phyloP scores from a whole-genome alignment of 2,797 vertebrate genomes.

The Harpagifer antarcticus region DNA sequence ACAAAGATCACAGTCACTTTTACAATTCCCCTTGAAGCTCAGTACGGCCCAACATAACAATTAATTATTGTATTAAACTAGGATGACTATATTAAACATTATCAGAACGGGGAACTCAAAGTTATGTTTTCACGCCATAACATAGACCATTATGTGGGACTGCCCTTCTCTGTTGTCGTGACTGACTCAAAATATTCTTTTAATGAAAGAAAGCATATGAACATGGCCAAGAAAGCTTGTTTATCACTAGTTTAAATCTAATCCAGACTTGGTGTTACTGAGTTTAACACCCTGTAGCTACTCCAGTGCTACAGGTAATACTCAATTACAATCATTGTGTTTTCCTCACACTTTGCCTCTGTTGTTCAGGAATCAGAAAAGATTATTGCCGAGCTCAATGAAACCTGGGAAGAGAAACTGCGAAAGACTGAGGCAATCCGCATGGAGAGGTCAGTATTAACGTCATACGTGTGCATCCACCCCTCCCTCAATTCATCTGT shows the following conservation, averaged over 20 bases:
- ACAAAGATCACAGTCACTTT: constrained; percentile 2
- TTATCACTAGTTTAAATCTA: background rate
- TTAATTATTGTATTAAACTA: background rate
- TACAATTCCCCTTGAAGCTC: background rate
- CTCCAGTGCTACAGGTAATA: background rate
- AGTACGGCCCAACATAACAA: background rate
- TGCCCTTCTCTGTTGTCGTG: background rate
- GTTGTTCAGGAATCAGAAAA: constrained; percentile 95
- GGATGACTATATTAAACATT: background rate
- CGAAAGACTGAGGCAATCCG: constrained; percentile 98
- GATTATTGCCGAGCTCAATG: constrained; percentile 98
- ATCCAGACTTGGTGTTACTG: constrained; percentile 9
- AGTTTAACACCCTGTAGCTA: background rate
- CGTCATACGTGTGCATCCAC: constrained; percentile 20
- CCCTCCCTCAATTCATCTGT: constrained; percentile 22
- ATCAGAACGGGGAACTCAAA: background rate
- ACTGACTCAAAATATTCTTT: constrained; percentile 9
- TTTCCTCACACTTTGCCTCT: constrained; percentile 18
- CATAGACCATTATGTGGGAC: background rate
- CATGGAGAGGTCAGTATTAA: constrained; percentile 93
- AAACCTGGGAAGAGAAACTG: constrained; percentile 99
- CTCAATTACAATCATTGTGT: background rate
- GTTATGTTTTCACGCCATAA: background rate
- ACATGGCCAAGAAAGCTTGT: background rate
- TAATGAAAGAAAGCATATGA: background rate